Conservation (phyloP, 1,140 invertebrate species). For the Drosophila kohkoa region DNA sequence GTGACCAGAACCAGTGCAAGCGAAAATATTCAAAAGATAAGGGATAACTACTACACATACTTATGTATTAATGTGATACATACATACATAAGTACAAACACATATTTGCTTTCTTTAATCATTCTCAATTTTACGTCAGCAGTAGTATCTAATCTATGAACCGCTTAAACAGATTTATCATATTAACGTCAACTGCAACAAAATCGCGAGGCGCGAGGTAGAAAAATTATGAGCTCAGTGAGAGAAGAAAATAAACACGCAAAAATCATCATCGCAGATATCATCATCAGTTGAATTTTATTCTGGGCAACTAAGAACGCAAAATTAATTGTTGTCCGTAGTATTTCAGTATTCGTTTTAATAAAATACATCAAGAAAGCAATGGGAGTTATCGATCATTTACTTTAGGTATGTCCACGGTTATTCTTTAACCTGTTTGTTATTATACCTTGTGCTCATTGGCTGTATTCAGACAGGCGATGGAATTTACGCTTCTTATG, state of each 20-base stretch:
- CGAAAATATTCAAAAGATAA: conserved; percentile 14
- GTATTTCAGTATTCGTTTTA: conserved; percentile 20
- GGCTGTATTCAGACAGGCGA: no score
- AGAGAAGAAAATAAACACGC: conserved; percentile 1
- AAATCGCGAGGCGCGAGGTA: conserved; percentile 33
- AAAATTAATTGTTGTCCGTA: conserved; percentile 3
- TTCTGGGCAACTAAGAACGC: conserved; percentile 49
- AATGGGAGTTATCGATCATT: conserved; percentile 1
- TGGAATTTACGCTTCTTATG: no score
- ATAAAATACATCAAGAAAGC: neutral
- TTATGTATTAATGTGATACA: neutral
- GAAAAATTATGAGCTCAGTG: conserved; percentile 9
- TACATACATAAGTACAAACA: conserved; percentile 7
- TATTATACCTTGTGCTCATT: no score
- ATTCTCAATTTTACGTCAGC: conserved; percentile 45
- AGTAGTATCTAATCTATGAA: conserved; percentile 68
- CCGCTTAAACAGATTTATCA: conserved; percentile 72
- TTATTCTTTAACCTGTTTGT: conserved; percentile 12
- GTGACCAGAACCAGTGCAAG: conserved; percentile 25
- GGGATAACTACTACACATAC: neutral
- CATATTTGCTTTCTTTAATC: conserved; percentile 22
- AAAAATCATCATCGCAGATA: conserved; percentile 7
- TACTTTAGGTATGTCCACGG: neutral
- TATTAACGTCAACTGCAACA: conserved; percentile 55
- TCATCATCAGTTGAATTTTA: conserved; percentile 66